A percentile compares a stretch with the other conserved stretches of the same genome.
Conservation (phyloP, 2,888 invertebrate species). For the Phasia obesa region DNA sequence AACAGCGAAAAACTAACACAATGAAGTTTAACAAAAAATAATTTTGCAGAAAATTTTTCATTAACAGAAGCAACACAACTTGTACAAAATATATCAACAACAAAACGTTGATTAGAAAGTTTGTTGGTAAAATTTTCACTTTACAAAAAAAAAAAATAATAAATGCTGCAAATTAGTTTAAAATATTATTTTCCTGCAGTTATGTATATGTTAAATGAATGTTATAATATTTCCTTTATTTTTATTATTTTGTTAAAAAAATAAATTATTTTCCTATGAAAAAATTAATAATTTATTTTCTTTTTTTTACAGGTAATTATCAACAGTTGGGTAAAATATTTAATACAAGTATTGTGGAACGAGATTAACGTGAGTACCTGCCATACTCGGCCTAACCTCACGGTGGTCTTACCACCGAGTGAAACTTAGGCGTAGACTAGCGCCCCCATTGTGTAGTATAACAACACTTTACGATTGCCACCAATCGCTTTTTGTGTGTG, state of each 20-base stretch:
- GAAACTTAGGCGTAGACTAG: too few relatives aligned
- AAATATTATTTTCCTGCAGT: conserved; percentile 16
- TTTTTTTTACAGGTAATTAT: conserved; percentile 48
- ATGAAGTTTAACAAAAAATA: neutral
- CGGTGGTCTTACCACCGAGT: too few relatives aligned
- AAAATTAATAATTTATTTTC: neutral
- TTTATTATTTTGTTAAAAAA: conserved; percentile 15
- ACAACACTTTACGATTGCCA: too few relatives aligned
- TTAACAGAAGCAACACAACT: conserved; percentile 20
- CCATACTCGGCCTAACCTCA: too few relatives aligned
- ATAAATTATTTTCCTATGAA: neutral
- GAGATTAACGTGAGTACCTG: too few relatives aligned
- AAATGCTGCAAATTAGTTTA: conserved; percentile 31
- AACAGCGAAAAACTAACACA: conserved; percentile 20
- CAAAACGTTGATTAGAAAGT: conserved; percentile 63
- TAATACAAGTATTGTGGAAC: too few relatives aligned
- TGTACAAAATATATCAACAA: conserved; percentile 2
- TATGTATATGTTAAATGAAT: conserved; percentile 23
- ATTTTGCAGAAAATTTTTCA: conserved; percentile 33
- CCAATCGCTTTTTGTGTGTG: too few relatives aligned
- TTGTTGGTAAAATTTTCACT: conserved; percentile 55
- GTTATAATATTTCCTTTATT: conserved; percentile 20
- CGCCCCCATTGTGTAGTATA: too few relatives aligned
- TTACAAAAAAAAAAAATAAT: too few relatives aligned
- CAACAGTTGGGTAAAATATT: neutral